Base-by-base conservation (phyloP, 2,797 vertebrate genomes). In the Cynodonichthys magdalenae region DNA sequence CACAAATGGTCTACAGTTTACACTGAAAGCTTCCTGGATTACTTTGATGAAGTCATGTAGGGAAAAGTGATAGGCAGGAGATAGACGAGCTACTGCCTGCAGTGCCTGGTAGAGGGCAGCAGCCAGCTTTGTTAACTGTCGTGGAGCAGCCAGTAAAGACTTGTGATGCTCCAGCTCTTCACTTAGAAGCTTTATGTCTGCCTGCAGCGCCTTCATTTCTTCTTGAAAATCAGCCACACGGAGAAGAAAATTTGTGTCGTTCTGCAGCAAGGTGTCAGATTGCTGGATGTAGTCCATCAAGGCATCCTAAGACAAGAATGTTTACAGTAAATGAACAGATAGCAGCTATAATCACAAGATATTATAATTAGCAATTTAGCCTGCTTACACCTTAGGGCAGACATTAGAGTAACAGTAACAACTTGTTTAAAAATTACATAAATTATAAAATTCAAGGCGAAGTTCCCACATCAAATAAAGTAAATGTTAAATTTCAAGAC, bases 21-120 rank as follows among this genome's bases (percentile, higher is more conserved):
- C 19, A 18, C 41, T 3, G 19, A 95, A 68, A 31, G 85, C 86
- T 19, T 63, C 62, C 20, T 56, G 83, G 48, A 91, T 78, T 5
- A 70, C 74, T 20, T 34, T 6, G 18, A 94, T 59, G 75, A 94
- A 95, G 0, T 52, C 36, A 3, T 54, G 67, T 2, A 92, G 62
- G 15, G 90, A 81, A 69, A 95, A 94, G 77, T 44, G 77, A 83
- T 96, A 96, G 44, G 86, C 66, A 0, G 93, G 89, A 10, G 92
- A 92, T 28, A 95, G 90, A 11, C 59, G 83, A 47, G 88, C 88
- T 47, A 95, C 78, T 12, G 92, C 84, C 87, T 90, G 92, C 52
- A 96, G 84, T 18, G 87, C 85, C 53, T 73, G 84, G 69, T 93
- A 89, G 15, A 96, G 69, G 39, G 77, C 58, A 2, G 84, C 79